These are phyloP conservation scores for Gymnoscopelus braueri DNA, from an alignment of 2,797 vertebrate species.

Conservation along the genomic window DNA sequence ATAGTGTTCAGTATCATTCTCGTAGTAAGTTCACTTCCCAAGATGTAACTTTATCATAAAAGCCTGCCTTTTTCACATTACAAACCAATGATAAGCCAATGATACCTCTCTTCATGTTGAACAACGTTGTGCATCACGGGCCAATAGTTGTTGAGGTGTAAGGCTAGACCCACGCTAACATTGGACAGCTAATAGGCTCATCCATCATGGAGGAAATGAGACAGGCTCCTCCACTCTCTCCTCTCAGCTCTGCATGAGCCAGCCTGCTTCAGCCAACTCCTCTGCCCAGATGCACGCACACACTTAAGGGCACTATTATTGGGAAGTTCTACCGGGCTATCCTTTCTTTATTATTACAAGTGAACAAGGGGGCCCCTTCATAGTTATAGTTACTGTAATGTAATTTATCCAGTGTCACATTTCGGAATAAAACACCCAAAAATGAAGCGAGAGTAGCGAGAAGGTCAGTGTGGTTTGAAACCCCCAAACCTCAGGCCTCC, in stretches of 20 bases:
- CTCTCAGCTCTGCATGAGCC: conserved; percentile 13
- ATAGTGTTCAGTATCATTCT: too few relatives aligned
- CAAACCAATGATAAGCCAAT: not conserved
- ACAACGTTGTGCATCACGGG: conserved; percentile 41
- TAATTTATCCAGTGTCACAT: conserved; percentile 78
- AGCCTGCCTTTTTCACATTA: not conserved
- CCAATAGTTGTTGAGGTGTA: conserved; percentile 47
- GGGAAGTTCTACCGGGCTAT: conserved; percentile 61
- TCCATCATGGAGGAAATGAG: conserved; percentile 77
- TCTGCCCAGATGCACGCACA: conserved; percentile 50
- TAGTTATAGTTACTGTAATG: conserved; percentile 30
- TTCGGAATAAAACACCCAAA: conserved; percentile 66
- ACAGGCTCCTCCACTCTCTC: conserved; percentile 42
- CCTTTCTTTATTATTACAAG: conserved; percentile 75
- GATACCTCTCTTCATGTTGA: conserved; percentile 15
- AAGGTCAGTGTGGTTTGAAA: conserved; percentile 77
- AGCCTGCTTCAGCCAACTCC: conserved; percentile 37
- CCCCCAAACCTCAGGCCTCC: conserved; percentile 75
- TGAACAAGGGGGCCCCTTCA: conserved; percentile 76
- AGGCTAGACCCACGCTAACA: conserved; percentile 69
- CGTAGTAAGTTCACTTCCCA: not conserved
- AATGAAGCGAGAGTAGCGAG: conserved; percentile 58
- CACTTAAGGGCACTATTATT: conserved; percentile 56
- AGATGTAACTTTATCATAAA: conserved; percentile 8
- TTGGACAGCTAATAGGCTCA: conserved; percentile 68